Evolutionary conservation across 2,113 vertebrate species (phyloP).

Genomic region (Panthera uncia): DNA sequence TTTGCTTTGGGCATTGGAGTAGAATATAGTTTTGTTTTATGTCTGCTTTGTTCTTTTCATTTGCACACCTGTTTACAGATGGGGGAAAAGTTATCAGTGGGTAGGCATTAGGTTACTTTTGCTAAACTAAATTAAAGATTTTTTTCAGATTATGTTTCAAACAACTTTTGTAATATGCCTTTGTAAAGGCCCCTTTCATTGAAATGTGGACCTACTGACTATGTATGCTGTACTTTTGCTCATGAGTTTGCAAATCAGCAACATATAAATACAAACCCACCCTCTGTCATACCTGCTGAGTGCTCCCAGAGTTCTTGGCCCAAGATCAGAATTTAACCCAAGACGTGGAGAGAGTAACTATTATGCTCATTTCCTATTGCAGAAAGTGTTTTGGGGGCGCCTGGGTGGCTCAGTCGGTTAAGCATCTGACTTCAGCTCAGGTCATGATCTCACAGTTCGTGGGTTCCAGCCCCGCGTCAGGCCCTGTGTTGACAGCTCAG

Average conservation of each 20-base stretch:
- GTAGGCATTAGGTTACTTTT: conserved; percentile 63
- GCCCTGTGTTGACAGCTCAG: no score
- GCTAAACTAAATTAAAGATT: conserved; percentile 48
- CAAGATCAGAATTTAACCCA: neutral
- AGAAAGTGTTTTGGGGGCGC: neutral
- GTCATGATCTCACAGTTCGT: no score
- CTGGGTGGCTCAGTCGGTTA: no score
- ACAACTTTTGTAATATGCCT: conserved; percentile 59
- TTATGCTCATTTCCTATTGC: neutral
- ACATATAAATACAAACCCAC: neutral
- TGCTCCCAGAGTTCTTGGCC: neutral
- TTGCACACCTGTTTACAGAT: conserved; percentile 82
- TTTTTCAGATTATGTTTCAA: conserved; percentile 56
- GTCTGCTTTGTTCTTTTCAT: conserved; percentile 81
- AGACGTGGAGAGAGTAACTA: neutral
- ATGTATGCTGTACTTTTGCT: neutral
- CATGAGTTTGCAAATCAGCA: neutral
- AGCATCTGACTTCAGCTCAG: no score
- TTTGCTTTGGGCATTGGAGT: conserved; percentile 71
- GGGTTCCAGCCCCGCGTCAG: no score
- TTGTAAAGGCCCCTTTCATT: conserved; percentile 23
- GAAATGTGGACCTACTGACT: conserved; percentile 17
- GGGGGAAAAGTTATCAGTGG: neutral
- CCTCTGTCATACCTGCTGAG: neutral
- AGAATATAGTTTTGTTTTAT: conserved; percentile 63